These are phyloP conservation scores for Heterodera carotae DNA, from an alignment of 1,140 invertebrate species.

Conservation along the genomic window DNA sequence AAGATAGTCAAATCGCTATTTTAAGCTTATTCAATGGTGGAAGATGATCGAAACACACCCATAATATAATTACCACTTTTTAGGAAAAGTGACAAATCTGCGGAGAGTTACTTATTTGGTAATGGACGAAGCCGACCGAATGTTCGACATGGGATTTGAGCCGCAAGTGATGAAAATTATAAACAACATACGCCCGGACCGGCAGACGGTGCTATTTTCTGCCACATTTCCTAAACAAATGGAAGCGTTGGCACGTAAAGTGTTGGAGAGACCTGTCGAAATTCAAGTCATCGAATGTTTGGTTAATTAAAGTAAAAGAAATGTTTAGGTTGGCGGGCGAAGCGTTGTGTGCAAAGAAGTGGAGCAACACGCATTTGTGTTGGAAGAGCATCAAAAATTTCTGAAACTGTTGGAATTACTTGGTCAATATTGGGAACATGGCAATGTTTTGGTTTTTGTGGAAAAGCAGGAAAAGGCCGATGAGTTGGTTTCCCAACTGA, in stretches of 20 bases:
- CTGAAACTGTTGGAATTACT: constrained; percentile 93
- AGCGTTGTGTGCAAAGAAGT: constrained; percentile 98
- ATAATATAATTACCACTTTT: too few species aligned
- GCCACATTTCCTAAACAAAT: constrained; percentile 98
- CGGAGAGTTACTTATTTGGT: constrained; percentile 93
- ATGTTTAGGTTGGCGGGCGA: constrained; percentile 75
- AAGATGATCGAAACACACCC: too few species aligned
- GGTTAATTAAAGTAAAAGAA: background rate
- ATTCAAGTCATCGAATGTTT: constrained; percentile 71
- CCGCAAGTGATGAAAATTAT: constrained; percentile 91
- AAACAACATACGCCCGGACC: constrained; percentile 91
- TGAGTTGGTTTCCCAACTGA: constrained; percentile 86
- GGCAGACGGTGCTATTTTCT: constrained; percentile 97
- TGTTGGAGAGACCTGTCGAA: constrained; percentile 91
- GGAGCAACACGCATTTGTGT: constrained; percentile 86
- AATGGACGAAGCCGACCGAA: constrained; percentile 95
- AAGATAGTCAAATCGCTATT: too few species aligned
- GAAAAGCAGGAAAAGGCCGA: constrained; percentile 98
- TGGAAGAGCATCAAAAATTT: constrained; percentile 91
- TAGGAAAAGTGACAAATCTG: constrained; percentile 88
- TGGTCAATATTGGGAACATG: constrained; percentile 88
- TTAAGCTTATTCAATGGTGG: too few species aligned
- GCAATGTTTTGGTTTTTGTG: constrained; percentile 93
- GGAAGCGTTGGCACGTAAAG: constrained; percentile 92
- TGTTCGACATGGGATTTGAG: constrained; percentile 99